These are phyloP conservation scores for Anaspis maculata DNA, from an alignment of 2,888 invertebrate species.

Conservation along the genomic window DNA sequence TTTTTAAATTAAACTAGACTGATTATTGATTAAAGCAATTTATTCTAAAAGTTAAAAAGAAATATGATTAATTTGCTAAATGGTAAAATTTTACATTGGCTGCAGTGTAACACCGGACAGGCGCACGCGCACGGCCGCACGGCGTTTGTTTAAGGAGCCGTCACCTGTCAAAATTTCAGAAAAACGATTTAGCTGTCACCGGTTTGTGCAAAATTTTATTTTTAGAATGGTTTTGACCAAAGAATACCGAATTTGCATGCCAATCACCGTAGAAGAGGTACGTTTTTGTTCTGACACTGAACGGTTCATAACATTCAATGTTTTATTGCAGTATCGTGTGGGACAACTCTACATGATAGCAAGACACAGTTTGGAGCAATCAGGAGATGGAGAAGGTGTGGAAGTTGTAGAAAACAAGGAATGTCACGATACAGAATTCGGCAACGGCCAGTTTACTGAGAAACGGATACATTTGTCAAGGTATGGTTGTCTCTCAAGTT, in stretches of 20 bases:
- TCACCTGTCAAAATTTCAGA: no score
- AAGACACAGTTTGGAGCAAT: conserved; percentile 85
- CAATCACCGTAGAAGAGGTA: conserved; percentile 86
- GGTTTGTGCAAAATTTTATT: no score
- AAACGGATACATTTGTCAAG: conserved; percentile 84
- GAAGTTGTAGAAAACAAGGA: conserved; percentile 81
- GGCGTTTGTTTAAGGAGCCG: no score
- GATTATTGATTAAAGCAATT: no score
- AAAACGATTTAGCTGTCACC: no score
- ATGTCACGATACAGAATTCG: conserved; percentile 69
- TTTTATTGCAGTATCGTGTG: conserved; percentile 65
- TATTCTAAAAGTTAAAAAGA: no score
- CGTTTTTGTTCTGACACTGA: conserved; percentile 3
- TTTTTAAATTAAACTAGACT: no score
- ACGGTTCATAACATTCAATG: conserved; percentile 7
- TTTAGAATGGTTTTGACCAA: conserved; percentile 83
- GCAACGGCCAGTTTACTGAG: conserved; percentile 82
- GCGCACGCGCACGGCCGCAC: no score
- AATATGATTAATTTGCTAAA: no score
- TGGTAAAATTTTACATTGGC: no score
- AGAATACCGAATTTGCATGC: conserved; percentile 90
- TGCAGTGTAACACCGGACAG: no score
- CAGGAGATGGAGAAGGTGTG: conserved; percentile 82
- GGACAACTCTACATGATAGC: conserved; percentile 95
- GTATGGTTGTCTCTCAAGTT: conserved; percentile 39